Conservation (phyloP, 2,888 invertebrate species). For the Machimus rusticus region DNA sequence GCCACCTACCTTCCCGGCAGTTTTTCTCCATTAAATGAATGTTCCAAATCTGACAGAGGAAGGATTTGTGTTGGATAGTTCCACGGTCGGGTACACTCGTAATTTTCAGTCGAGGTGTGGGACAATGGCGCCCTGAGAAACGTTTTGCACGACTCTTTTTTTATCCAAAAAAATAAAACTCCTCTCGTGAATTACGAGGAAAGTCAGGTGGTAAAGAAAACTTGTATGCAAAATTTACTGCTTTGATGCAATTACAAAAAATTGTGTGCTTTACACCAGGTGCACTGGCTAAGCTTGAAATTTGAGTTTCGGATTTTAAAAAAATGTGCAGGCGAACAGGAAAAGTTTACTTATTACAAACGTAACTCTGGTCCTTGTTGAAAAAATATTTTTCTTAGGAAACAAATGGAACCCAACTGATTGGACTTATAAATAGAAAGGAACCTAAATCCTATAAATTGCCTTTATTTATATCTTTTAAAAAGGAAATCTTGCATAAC, state of each 20-base stretch:
- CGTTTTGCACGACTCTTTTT: neutral
- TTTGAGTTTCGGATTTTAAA: neutral
- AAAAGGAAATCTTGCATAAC: no score
- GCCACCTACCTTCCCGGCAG: neutral
- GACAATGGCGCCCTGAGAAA: neutral
- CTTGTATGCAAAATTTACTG: neutral
- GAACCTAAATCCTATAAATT: no score
- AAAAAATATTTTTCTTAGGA: neutral
- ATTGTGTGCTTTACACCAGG: neutral
- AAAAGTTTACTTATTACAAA: neutral
- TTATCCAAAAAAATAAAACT: neutral
- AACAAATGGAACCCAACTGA: neutral
- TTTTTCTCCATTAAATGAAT: neutral
- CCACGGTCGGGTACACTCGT: neutral
- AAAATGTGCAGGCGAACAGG: neutral
- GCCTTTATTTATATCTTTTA: no score
- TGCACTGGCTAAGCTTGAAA: neutral
- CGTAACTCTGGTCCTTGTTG: neutral
- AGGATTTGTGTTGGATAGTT: neutral
- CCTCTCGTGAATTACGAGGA: neutral
- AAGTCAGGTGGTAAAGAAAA: neutral
- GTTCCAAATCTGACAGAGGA: conserved; percentile 9
- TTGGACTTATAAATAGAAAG: no score
- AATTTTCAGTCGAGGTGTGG: neutral
- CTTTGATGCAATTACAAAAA: neutral